Conservation (phyloP, 2,888 invertebrate species). For the Parnassius smintheus region DNA sequence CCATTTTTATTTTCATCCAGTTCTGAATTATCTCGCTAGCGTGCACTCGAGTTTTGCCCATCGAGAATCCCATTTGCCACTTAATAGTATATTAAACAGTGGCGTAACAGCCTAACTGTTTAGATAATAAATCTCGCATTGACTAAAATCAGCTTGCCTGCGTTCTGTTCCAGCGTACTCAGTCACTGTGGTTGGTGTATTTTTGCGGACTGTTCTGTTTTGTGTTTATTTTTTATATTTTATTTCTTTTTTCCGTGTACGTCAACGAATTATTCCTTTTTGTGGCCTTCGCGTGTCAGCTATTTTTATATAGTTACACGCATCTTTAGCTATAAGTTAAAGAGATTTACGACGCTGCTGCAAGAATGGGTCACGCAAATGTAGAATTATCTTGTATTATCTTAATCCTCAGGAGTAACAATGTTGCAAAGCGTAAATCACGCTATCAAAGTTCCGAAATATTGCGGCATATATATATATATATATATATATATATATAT, state of each 20-base stretch:
- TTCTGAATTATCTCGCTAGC: constrained; percentile 14
- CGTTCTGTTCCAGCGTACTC: constrained; percentile 9
- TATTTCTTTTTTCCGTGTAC: constrained; percentile 19
- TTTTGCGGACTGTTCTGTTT: constrained; percentile 25
- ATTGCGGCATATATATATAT: no score
- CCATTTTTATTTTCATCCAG: constrained; percentile 14
- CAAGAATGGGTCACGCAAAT: no score
- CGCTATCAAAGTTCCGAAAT: no score
- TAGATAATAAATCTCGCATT: constrained; percentile 42
- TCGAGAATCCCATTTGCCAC: constrained; percentile 32
- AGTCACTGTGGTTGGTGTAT: constrained; percentile 25
- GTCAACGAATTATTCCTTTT: constrained; percentile 11
- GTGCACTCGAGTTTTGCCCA: constrained; percentile 18
- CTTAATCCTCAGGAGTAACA: no score
- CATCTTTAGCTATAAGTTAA: no score
- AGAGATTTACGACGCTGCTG: no score
- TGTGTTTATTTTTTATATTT: constrained; percentile 23
- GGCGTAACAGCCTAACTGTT: constrained; percentile 34
- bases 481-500: no score
- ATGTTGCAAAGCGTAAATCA: no score
- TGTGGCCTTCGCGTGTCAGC: neutral
- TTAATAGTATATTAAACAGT: constrained; percentile 35
- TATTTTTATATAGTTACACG: no score
- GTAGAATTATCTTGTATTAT: no score
- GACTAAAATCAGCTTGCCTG: constrained; percentile 35